Percentiles rank a stretch among this genome's conserved stretches.
Evolutionary conservation across 2,113 vertebrate genomes (phyloP).

Genomic region (Lamprotornis superbus): DNA sequence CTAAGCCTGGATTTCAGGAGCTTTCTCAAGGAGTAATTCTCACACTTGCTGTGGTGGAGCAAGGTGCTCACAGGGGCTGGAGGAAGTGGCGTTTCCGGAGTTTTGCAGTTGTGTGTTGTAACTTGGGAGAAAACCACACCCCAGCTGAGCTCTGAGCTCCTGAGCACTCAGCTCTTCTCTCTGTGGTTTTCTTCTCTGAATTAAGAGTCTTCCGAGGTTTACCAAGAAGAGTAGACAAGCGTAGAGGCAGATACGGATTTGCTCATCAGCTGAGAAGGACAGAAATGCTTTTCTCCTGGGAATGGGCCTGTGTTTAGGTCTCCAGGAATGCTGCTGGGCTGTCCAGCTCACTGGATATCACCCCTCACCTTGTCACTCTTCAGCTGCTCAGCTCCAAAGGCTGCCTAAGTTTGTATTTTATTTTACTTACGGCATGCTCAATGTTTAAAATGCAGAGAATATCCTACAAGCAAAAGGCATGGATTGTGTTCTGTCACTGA

Average conservation of each 20-base stretch:
- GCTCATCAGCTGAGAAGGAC: neutral
- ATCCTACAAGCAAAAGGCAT: neutral
- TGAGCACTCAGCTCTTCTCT: neutral
- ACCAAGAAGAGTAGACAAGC: neutral
- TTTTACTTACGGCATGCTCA: neutral
- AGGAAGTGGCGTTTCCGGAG: neutral
- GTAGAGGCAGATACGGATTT: neutral
- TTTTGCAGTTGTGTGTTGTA: neutral
- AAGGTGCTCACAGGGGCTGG: neutral
- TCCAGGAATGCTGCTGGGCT: neutral
- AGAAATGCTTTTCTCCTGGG: neutral
- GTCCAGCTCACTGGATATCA: neutral
- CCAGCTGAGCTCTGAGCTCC: neutral
- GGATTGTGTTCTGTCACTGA: rapidly evolving
- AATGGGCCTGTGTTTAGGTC: neutral
- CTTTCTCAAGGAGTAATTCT: rapidly evolving
- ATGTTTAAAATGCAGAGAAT: neutral
- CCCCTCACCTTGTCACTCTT: neutral
- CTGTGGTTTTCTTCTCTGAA: neutral
- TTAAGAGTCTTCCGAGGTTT: neutral
- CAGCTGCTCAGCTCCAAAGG: neutral
- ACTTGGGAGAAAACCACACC: neutral
- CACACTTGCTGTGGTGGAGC: neutral
- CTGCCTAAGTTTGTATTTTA: neutral
- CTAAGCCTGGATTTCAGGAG: neutral